These are phyloP conservation scores for Aspidapion aeneum DNA, from an alignment of 2,888 invertebrate genomes.

Conservation along the genomic window DNA sequence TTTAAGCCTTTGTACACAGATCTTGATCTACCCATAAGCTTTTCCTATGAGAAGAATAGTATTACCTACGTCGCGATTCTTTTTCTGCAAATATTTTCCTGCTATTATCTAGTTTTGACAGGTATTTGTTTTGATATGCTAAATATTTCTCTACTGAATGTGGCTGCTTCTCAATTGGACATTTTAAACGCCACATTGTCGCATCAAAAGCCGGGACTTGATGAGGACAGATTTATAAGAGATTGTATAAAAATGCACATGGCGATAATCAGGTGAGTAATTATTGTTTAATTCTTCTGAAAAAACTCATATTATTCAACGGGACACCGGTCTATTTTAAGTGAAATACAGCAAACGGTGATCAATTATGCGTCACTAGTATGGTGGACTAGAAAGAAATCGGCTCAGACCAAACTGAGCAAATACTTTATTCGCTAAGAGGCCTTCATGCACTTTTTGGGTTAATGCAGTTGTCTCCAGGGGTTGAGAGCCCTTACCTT, in stretches of 20 bases:
- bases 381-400: too few species aligned
- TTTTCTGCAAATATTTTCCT: constrained; percentile 11
- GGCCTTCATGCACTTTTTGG: too few species aligned
- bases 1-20: constrained; percentile 12
- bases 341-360: too few species aligned
- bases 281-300: too few species aligned
- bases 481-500: too few species aligned
- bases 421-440: too few species aligned
- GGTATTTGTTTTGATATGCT: constrained; percentile 17
- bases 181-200: constrained; percentile 4
- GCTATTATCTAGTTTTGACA: constrained; percentile 15
- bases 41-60: constrained; percentile 7
- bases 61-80: background rate
- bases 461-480: too few species aligned
- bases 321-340: too few species aligned
- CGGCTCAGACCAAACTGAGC: too few species aligned
- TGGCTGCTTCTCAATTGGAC: constrained; percentile 17
- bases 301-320: too few species aligned
- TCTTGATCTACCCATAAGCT: constrained; percentile 9
- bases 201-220: background rate
- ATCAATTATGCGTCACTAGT: too few species aligned
- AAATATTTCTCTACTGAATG: constrained; percentile 11
- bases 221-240: background rate
- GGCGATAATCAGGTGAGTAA: background rate
- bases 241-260: background rate